Evolutionary conservation across 2,888 invertebrate genomes (phyloP).

Genomic region (Omphaloscelis lunosa): DNA sequence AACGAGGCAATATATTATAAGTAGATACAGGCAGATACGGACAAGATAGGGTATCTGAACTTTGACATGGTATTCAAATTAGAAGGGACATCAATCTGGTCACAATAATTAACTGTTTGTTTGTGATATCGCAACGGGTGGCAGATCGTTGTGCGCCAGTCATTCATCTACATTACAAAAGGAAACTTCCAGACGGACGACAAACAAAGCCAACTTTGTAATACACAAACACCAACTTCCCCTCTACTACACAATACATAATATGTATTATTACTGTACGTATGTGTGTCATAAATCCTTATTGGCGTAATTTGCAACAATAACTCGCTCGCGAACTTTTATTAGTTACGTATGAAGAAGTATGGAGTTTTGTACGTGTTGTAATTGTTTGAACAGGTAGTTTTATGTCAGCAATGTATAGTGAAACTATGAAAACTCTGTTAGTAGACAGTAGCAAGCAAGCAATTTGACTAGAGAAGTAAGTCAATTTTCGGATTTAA

Average conservation of each 20-base stretch:
- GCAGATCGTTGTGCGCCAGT: conserved; percentile 46
- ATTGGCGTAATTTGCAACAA: conserved; percentile 70
- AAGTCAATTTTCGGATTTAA: neutral
- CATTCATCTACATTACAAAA: conserved; percentile 66
- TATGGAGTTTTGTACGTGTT: conserved; percentile 33
- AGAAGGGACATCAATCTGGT: conserved; percentile 45
- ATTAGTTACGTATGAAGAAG: conserved; percentile 55
- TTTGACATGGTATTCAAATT: conserved; percentile 53
- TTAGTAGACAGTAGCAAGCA: neutral
- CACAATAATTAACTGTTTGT: conserved; percentile 53
- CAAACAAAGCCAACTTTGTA: conserved; percentile 57
- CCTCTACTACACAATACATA: conserved; percentile 26
- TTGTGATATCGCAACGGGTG: conserved; percentile 57
- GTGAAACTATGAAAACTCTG: neutral
- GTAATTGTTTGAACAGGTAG: conserved; percentile 36
- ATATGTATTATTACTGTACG: conserved; percentile 32
- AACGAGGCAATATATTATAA: neutral
- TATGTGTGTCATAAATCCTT: conserved; percentile 52
- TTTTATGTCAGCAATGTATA: conserved; percentile 12
- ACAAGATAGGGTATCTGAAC: conserved; percentile 32
- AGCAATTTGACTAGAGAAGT: neutral
- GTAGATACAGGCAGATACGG: conserved; percentile 1
- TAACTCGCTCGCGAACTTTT: conserved; percentile 66
- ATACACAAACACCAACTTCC: conserved; percentile 58
- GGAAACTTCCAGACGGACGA: conserved; percentile 59